Percentiles rank a stretch among this genome's conserved stretches.
These are phyloP conservation scores for Nibea albiflora DNA, from an alignment of 2,113 vertebrate species.

Conservation along the genomic window DNA sequence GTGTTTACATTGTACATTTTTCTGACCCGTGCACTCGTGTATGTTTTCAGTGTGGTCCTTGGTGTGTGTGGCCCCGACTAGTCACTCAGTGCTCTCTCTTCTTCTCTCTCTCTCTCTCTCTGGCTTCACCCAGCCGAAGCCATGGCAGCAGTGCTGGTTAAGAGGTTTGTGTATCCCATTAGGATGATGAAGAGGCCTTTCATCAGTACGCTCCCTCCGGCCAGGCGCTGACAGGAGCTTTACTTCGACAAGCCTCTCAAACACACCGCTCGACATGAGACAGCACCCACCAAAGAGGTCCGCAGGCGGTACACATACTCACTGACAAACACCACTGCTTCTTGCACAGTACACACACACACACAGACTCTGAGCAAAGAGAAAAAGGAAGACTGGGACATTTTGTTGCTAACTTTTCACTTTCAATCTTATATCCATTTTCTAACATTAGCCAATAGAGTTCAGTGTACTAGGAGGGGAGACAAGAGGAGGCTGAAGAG, in stretches of 20 bases:
- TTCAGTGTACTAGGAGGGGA: conserved; percentile 23
- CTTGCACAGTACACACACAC: conserved; percentile 19
- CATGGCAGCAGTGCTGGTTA: conserved; percentile 78
- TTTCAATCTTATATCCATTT: conserved; percentile 37
- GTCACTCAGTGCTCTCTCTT: conserved; percentile 38
- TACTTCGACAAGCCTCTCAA: conserved; percentile 83
- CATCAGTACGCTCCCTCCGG: conserved; percentile 82
- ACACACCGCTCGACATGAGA: conserved; percentile 76
- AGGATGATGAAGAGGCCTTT: conserved; percentile 87
- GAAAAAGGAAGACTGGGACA: conserved; percentile 24
- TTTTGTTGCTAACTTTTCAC: conserved; percentile 59
- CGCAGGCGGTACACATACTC: conserved; percentile 62
- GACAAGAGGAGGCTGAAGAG: conserved; percentile 47
- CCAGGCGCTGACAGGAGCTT: conserved; percentile 82
- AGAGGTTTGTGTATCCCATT: conserved; percentile 85
- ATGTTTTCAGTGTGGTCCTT: conserved; percentile 49
- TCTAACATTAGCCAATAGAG: conserved; percentile 39
- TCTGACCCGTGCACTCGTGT: conserved; percentile 55
- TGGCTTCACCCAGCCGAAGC: conserved; percentile 63
- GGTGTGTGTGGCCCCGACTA: conserved; percentile 50
- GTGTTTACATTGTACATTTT: conserved; percentile 60
- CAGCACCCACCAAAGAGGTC: conserved; percentile 72
- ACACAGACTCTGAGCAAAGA: conserved; percentile 21
- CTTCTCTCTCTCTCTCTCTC: conserved; percentile 23
- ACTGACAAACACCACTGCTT: conserved; percentile 52